Base-by-base conservation (phyloP, 2,113 vertebrate genomes). In the Hypomesus transpacificus region DNA sequence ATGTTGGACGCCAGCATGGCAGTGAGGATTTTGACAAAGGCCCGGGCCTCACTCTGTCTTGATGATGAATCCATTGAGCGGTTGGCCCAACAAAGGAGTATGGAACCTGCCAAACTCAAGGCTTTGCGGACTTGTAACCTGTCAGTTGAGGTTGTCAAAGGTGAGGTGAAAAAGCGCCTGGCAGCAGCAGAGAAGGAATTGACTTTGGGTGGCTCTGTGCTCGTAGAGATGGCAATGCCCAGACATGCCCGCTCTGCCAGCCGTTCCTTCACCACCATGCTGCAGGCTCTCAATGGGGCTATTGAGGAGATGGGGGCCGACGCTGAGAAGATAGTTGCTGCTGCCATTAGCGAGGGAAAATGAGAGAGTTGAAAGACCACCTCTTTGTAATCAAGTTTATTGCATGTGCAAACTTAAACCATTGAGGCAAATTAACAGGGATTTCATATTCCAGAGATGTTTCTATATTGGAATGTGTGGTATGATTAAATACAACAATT, bases 241-340 rank as follows among this genome's bases (percentile, higher is more conserved):
- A 74, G 84, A 57, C 86, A 89, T 1, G 90, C 87, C 7, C 86
- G 85, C 13, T 87, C 73, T 0, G 87, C 75, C 34, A 75, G 89
- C 61, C 86, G 85, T 73, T 90, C 91, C 60, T 91, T 92, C 60
- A 51, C 78, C 0, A 81, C 87, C 31, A 91, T 90, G 91, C 57
- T 91, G 59, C 86, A 88, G 26, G 82, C 89, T 0, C 74, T 92
- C 11, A 90, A 88, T 16, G 24, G 65, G 1, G 80, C 90, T 17
- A 84, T 89, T 1, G 89, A 91, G 57, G 91, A 92, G 64, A 91
- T 92, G 89, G 85, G 84, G 4, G 72, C 71, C 4, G 91, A 91
- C 76, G 85, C 88, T 18, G 86, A 86, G 26, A 90, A 83, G 56
- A 86, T 91, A 68, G 62, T 88, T 20, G 34, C n/a, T 24, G 74